These are phyloP conservation scores for Trachymyrmex cornetzi DNA, from an alignment of 1,140 invertebrate genomes.

Conservation along the genomic window DNA sequence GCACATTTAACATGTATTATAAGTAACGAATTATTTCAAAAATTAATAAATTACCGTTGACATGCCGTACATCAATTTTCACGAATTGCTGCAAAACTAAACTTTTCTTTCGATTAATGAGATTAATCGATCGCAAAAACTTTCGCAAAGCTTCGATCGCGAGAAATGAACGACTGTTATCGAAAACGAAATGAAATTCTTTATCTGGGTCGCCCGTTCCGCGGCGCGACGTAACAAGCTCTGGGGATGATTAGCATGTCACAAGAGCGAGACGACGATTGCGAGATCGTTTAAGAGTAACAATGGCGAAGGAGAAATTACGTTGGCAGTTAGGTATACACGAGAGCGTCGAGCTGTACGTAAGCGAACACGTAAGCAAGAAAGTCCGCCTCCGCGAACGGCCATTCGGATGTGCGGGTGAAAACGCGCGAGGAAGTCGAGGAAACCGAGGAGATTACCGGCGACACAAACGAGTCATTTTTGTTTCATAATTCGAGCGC, in stretches of 20 bases:
- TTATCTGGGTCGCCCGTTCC: conserved; percentile 68
- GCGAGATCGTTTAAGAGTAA: conserved; percentile 74
- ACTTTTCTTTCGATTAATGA: background rate
- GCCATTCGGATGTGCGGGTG: conserved; percentile 33
- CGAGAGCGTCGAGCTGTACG: conserved; percentile 33
- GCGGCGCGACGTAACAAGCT: conserved; percentile 65
- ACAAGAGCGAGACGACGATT: conserved; percentile 70
- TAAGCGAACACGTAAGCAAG: conserved; percentile 64
- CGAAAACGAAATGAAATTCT: conserved; percentile 59
- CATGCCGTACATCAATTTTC: background rate
- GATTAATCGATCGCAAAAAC: background rate
- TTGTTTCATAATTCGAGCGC: conserved; percentile 42
- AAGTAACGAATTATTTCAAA: background rate
- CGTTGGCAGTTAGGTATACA: conserved; percentile 63
- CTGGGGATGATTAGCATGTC: conserved; percentile 76
- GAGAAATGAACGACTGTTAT: background rate
- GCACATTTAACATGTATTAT: background rate
- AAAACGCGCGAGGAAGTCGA: conserved; percentile 58
- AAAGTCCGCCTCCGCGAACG: conserved; percentile 38
- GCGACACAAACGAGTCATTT: conserved; percentile 50
- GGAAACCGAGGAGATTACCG: conserved; percentile 12
- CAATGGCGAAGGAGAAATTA: conserved; percentile 77
- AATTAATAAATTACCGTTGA: background rate
- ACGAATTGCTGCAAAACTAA: background rate
- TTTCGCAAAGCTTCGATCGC: background rate